Percentiles rank a stretch among this genome's conserved stretches.
These are phyloP conservation scores for Dascillus cervinus DNA, from an alignment of 2,888 invertebrate genomes.

Conservation along the genomic window DNA sequence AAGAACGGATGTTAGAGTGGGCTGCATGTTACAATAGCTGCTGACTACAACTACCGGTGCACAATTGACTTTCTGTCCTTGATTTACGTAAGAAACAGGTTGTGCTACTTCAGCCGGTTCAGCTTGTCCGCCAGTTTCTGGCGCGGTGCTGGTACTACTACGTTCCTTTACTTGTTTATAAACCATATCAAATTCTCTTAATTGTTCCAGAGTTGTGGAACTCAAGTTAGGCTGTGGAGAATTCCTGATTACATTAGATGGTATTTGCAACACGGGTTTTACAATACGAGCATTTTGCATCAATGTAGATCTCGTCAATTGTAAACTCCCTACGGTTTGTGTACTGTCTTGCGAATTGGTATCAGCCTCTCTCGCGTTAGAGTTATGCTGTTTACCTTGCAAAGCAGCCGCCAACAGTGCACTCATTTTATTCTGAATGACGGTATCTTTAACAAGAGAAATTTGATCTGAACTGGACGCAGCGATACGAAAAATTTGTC, in stretches of 20 bases:
- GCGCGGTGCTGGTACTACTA: slow-evolving; percentile 48
- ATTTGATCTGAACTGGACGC: slow-evolving; percentile 40
- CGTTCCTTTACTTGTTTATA: slow-evolving; percentile 73
- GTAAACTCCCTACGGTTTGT: slow-evolving; percentile 8
- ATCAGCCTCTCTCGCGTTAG: slow-evolving; percentile 20
- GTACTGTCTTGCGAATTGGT: slow-evolving; percentile 19
- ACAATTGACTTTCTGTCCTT: slow-evolving; percentile 42
- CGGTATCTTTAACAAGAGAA: slow-evolving; percentile 41
- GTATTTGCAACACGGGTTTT: slow-evolving; percentile 50
- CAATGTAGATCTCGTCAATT: slow-evolving; percentile 42
- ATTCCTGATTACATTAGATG: slow-evolving; percentile 53
- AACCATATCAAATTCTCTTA: slow-evolving; percentile 74
- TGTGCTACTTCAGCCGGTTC: slow-evolving; percentile 27
- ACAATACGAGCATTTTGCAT: slow-evolving; percentile 52
- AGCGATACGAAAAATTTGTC: slow-evolving; percentile 41
- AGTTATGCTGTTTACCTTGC: slow-evolving; percentile 35
- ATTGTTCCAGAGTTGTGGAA: slow-evolving; percentile 67
- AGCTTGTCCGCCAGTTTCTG: slow-evolving; percentile 20
- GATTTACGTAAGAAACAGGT: slow-evolving; percentile 48
- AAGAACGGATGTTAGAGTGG: slow-evolving; percentile 49
- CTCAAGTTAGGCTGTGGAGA: slow-evolving; percentile 59
- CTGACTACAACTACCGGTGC: slow-evolving; percentile 50
- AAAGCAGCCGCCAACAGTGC: slow-evolving; percentile 43
- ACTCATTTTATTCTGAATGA: slow-evolving; percentile 44
- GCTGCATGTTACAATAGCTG: slow-evolving; percentile 44